A percentile compares a stretch with the other conserved stretches of the same genome.
Evolutionary conservation across 2,888 invertebrate species (phyloP).

Genomic region (Rambutsinella grinnellia): DNA sequence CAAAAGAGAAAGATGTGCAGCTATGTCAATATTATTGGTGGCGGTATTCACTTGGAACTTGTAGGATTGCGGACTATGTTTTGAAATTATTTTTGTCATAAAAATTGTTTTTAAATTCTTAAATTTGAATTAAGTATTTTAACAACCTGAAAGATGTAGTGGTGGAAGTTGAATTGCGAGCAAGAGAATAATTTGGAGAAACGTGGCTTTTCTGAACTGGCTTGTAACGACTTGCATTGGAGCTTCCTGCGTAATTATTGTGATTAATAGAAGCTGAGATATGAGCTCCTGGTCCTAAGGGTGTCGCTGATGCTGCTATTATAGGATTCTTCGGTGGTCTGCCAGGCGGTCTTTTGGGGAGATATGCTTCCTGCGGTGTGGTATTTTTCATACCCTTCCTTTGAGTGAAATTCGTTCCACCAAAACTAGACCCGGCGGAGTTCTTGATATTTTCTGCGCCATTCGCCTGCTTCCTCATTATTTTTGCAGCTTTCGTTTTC

Average conservation of each 20-base stretch:
- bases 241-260: constrained; percentile 3
- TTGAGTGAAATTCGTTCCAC: background rate
- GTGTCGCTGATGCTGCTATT: too few relatives aligned
- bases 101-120: too few relatives aligned
- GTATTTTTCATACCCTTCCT: constrained; percentile 44
- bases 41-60: background rate
- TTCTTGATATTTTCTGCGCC: constrained; percentile 63
- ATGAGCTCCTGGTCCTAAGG: too few relatives aligned
- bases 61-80: too few relatives aligned
- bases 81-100: too few relatives aligned
- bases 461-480: constrained; percentile 66
- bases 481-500: constrained; percentile 68
- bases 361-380: constrained; percentile 12
- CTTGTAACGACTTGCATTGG: background rate
- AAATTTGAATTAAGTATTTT: too few relatives aligned
- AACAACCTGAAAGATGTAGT: too few relatives aligned
- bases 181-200: too few relatives aligned
- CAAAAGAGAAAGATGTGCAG: constrained; percentile 90
- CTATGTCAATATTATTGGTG: constrained; percentile 89
- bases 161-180: too few relatives aligned
- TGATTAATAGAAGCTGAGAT: background rate
- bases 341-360: constrained; percentile 32
- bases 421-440: constrained; percentile 46
- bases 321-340: constrained; percentile 29
- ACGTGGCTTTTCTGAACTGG: too few relatives aligned